These are phyloP conservation scores for Amblyjoppa fuscipennis DNA, from an alignment of 2,888 invertebrate species.

Conservation along the genomic window DNA sequence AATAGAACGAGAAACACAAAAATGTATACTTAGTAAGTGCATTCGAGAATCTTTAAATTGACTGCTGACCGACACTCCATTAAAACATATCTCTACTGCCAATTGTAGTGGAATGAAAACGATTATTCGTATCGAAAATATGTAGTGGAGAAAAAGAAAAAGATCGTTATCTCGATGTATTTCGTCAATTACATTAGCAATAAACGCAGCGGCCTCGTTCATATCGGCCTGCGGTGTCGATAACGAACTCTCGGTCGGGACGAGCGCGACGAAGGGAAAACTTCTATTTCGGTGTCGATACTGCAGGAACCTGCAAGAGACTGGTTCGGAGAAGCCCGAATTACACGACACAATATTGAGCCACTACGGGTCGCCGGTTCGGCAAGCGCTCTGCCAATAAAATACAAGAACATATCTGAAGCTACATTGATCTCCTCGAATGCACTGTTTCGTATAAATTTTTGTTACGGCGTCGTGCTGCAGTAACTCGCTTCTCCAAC, in stretches of 20 bases:
- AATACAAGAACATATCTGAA: conserved; percentile 56
- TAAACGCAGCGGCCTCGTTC: conserved; percentile 43
- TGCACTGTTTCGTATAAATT: conserved; percentile 12
- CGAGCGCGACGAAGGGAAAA: conserved; percentile 20
- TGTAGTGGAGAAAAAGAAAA: not conserved
- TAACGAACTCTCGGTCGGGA: conserved; percentile 33
- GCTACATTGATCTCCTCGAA: conserved; percentile 30
- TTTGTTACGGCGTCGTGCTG: conserved; percentile 11
- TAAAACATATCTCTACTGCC: conserved; percentile 54
- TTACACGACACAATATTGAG: conserved; percentile 39
- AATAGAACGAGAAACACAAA: not conserved
- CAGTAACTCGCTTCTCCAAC: not conserved
- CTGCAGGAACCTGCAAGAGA: conserved; percentile 30
- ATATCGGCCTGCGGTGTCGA: conserved; percentile 47
- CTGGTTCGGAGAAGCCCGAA: conserved; percentile 26
- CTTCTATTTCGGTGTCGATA: conserved; percentile 44
- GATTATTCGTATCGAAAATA: not conserved
- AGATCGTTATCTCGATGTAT: conserved; percentile 54
- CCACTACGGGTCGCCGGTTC: conserved; percentile 13
- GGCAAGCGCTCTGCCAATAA: conserved; percentile 36
- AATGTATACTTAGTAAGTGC: conserved; percentile 13
- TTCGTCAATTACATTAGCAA: conserved; percentile 67
- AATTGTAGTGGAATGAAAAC: conserved; percentile 28
- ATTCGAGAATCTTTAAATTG: conserved; percentile 34
- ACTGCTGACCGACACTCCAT: not conserved